Base-by-base conservation (phyloP, 2,888 invertebrate species). In the Galeopsomyia nigrocyanea region DNA sequence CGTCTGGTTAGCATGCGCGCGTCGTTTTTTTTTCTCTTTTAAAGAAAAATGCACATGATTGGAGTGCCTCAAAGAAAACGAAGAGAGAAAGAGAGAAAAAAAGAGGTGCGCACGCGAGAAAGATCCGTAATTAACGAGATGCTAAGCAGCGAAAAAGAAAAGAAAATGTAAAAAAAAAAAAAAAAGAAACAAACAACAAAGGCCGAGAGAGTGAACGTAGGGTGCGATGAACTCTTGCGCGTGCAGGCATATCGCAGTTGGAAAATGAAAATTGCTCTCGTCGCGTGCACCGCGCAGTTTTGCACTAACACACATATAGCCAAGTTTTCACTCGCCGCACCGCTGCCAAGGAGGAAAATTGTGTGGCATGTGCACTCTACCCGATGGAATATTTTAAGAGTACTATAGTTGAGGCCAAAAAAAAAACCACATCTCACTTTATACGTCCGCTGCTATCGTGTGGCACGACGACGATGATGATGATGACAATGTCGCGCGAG, bases 201-300 rank as follows among this genome's bases (percentile, higher is more conserved):
- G 26, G 26, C 26, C 26, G 26, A 2, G 26, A 26, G 39, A 3
- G 1, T 10, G 10, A 39, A 10, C 13, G 39, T 10, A 39, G 62
- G 53, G 73, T 31, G 57, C 73, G 69, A 73, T 73, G 73, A 73
- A 73, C 73, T 57, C 71, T 26, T 2, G n/a, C 50, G 58, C 31
- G n/a, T 26, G 17, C 19, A 21, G 51, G 10, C 17, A 9, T 1
- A 10, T 39, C 39, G 39, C 7, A 13, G n/a, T 1, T 0, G n/a
- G 26, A 21, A 58, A 58, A 67, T 67, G 67, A 67, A 67, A 67
- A 67, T 67, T 67, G 67, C 58, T 31, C 39, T 10, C 5, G 3
- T 39, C 39, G 39, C 39, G 39, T 39, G 39, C 39, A 10, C 39
- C 5, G 13, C 7, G 10, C 39, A 3, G 31, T 7, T 31, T 7